Conservation (phyloP, 2,797 vertebrate genomes). For the Micromesistius poutassou region DNA sequence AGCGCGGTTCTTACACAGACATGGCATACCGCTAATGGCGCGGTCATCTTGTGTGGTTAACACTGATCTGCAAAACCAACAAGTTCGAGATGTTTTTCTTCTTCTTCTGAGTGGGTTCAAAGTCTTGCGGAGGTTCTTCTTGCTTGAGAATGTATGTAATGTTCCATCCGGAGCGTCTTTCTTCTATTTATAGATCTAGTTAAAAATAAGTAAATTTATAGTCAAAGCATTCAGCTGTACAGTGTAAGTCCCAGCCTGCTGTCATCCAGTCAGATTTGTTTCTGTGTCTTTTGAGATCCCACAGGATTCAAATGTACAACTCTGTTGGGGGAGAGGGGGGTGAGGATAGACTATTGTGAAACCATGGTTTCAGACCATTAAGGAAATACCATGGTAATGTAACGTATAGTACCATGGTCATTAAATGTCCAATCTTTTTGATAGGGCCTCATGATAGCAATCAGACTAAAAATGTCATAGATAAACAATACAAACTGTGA, state of each 20-base stretch:
- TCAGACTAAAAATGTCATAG: too few species aligned
- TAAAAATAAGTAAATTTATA: slow-evolving; percentile 75
- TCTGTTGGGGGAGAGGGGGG: slow-evolving; percentile 37
- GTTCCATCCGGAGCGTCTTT: slow-evolving; percentile 45
- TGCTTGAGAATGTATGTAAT: slow-evolving; percentile 52
- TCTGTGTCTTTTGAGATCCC: slow-evolving; percentile 68
- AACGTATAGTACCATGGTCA: neutral
- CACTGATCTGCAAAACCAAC: slow-evolving; percentile 42
- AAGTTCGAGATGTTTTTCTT: neutral
- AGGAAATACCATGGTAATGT: neutral
- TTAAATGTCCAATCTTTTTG: neutral
- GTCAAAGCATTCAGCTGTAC: slow-evolving; percentile 74
- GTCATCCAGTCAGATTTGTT: slow-evolving; percentile 69
- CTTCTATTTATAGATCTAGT: slow-evolving; percentile 69
- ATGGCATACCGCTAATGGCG: slow-evolving; percentile 20
- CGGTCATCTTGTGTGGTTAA: slow-evolving; percentile 43
- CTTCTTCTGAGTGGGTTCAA: neutral
- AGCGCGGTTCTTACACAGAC: slow-evolving; percentile 5
- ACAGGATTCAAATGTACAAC: slow-evolving; percentile 53
- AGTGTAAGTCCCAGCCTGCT: slow-evolving; percentile 71
- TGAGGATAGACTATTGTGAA: slow-evolving; percentile 3
- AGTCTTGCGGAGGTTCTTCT: slow-evolving; percentile 30
- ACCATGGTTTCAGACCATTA: neutral
- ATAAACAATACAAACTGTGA: neutral
- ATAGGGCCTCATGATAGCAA: neutral